These are phyloP conservation scores for Ditylenchus weischeri DNA, from an alignment of 2,888 invertebrate species.

Conservation along the genomic window DNA sequence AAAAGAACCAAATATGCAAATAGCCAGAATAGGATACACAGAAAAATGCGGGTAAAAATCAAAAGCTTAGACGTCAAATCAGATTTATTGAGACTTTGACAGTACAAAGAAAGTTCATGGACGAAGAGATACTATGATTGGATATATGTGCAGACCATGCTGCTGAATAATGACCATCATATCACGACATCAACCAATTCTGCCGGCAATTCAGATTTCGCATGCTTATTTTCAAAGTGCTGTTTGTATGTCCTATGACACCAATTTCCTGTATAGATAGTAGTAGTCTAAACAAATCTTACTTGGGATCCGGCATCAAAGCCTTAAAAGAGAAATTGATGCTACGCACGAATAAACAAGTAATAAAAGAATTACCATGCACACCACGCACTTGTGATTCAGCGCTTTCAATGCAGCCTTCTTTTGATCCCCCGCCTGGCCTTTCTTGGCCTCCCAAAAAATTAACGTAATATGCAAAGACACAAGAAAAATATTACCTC, in stretches of 20 bases:
- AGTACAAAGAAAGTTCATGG: neutral
- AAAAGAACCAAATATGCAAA: too few species aligned
- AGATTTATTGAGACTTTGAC: neutral
- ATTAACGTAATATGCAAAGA: neutral
- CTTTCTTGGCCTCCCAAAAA: slow-evolving; percentile 42
- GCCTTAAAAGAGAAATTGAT: slow-evolving; percentile 68
- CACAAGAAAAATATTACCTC: slow-evolving; percentile 21
- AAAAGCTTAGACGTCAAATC: too few species aligned
- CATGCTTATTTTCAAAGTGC: too few species aligned
- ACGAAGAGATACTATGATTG: too few species aligned
- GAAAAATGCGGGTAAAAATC: too few species aligned
- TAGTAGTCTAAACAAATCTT: slow-evolving; percentile 67
- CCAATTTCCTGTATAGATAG: neutral
- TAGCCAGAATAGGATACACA: too few species aligned
- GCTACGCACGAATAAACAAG: too few species aligned
- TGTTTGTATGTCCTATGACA: slow-evolving; percentile 87
- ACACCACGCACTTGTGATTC: slow-evolving; percentile 82
- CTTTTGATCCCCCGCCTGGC: slow-evolving; percentile 82
- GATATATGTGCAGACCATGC: neutral
- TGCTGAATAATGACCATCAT: neutral
- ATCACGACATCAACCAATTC: slow-evolving; percentile 63
- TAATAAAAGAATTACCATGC: slow-evolving; percentile 66
- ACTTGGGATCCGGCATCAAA: slow-evolving; percentile 83
- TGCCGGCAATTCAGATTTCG: slow-evolving; percentile 83
- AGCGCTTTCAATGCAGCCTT: slow-evolving; percentile 91